Conservation (phyloP, 2,113 vertebrate species). For the Microcebus griseorufus region DNA sequence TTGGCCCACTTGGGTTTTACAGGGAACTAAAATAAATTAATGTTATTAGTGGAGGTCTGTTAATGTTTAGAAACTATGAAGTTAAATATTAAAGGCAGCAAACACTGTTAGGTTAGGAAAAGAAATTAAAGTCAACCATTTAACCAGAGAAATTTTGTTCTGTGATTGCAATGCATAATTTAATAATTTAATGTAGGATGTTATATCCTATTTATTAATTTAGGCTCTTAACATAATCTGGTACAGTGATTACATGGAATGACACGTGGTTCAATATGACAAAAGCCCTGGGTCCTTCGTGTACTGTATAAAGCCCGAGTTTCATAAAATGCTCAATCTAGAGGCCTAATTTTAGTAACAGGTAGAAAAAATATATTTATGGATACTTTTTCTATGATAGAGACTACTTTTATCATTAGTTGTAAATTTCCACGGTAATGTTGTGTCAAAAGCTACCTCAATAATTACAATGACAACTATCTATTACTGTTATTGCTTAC, state of each 20-base stretch:
- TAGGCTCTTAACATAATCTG: slow-evolving; percentile 11
- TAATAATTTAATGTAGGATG: not conserved
- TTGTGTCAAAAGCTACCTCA: not conserved
- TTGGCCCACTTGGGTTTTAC: not conserved
- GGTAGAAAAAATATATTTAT: not conserved
- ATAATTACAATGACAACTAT: not conserved
- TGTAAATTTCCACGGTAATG: not conserved
- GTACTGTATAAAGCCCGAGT: not conserved
- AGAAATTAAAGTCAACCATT: not conserved
- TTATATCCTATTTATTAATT: not conserved
- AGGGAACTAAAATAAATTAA: not conserved
- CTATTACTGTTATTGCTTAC: slow-evolving; percentile 10
- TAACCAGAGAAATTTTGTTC: not conserved
- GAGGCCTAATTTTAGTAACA: not conserved
- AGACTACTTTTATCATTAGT: not conserved
- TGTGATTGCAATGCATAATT: slow-evolving; percentile 21
- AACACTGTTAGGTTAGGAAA: not conserved
- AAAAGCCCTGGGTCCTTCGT: not conserved
- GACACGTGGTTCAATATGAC: not conserved
- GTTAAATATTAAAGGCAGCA: not conserved
- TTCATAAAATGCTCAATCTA: not conserved
- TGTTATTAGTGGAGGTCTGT: not conserved
- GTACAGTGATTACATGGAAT: slow-evolving; percentile 42
- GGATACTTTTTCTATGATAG: not conserved
- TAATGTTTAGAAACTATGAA: not conserved